Evolutionary conservation across 2,797 vertebrate species (phyloP), one percentile per base, ranked within the genome.

Genomic region (Sebastes miniatus): DNA sequence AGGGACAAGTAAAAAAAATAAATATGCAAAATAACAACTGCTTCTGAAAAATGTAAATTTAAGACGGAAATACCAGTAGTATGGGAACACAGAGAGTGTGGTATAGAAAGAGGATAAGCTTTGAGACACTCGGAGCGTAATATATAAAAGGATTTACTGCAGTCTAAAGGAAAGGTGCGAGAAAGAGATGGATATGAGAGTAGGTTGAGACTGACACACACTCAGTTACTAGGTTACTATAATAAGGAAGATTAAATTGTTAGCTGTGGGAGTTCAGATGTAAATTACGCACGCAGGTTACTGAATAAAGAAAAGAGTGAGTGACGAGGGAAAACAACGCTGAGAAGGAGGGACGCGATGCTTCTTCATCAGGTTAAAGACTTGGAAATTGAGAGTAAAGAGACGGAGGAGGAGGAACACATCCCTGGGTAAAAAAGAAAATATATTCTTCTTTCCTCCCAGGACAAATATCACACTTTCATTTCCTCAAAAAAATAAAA

Each of bases 401-500:
- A 84, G 62, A 61, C 29, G 6, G 36, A 64, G 47, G 52, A 52
- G 5, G 47, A 64, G 50, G 25, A 39, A 14, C 58, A 31, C 58
- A 68, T 62, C 43, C 4, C 18, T 1, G 11, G 16, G 22, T 66
- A 4, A 31, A 43, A 25, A 43, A 43, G 39, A 16, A 50, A 58
- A 12, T 3, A 29, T 24, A 31, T 81, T 81, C 52, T 77, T 76
- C 1, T 81, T 79, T 76, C 64, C 59, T 80, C 73, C 22, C 32
- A 29, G 71, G 71, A 86, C 69, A 74, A 86, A 78, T 76, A 83
- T 83, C 67, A 81, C 58, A 64, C 63, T 83, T 88, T 89, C n/a
- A 81, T 88, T 82, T 91, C 79, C 78, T 79, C 79, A 71, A 77
- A 85, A 85, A 87, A 88, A 90, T 77, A 58, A 81, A 86, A 85